phyloP scores from a whole-genome alignment of 2,888 invertebrate genomes.

The Tiliacea citrago region DNA sequence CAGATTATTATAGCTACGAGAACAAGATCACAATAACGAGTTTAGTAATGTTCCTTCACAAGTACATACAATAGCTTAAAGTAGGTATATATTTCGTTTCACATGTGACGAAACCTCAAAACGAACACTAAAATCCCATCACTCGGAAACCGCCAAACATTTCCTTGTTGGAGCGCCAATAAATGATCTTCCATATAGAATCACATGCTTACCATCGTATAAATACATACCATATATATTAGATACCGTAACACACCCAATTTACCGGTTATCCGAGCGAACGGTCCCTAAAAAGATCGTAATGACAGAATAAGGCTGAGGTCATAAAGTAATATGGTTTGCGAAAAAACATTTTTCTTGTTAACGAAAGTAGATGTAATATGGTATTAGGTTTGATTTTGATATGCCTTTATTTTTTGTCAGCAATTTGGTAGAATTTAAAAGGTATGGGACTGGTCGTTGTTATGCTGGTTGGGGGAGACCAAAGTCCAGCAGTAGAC shows the following conservation, averaged over 20 bases:
- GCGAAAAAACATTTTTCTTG: conserved; percentile 43
- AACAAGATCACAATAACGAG: too few relatives aligned
- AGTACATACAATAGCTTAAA: too few relatives aligned
- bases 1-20: too few relatives aligned
- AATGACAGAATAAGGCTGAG: conserved; percentile 56
- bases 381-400: too few relatives aligned
- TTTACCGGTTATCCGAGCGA: conserved; percentile 62
- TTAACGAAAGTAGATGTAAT: not conserved
- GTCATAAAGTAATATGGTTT: conserved; percentile 47
- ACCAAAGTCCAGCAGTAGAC: not conserved
- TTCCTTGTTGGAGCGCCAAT: conserved; percentile 33
- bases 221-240: conserved; percentile 56
- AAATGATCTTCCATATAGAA: conserved; percentile 48
- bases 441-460: not conserved
- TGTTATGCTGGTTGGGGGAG: not conserved
- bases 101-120: not conserved
- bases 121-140: conserved; percentile 1
- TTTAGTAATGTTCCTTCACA: too few relatives aligned
- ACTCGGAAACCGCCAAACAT: conserved; percentile 18
- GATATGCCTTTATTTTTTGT: too few relatives aligned
- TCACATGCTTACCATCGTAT: conserved; percentile 47
- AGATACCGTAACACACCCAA: conserved; percentile 62
- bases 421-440: too few relatives aligned
- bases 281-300: conserved; percentile 65
- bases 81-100: too few relatives aligned